phyloP scores from a whole-genome alignment of 92 coral and sea anemone genomes.

The Blastomussa wellsi region DNA sequence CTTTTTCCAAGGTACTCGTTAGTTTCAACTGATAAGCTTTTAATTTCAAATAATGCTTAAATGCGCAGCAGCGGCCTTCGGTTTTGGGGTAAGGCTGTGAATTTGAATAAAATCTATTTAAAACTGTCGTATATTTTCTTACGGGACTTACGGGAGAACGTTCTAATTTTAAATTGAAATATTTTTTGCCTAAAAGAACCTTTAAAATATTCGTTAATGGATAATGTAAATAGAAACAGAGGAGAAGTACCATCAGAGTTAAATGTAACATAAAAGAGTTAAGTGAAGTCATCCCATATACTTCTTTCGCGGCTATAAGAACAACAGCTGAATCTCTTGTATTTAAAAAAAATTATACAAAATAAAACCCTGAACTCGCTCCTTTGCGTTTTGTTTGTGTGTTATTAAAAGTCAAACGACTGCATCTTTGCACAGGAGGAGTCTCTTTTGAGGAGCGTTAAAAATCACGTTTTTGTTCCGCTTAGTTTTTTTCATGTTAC shows the following conservation, averaged over 20 bases:
- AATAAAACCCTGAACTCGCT: not conserved
- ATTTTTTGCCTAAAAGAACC: not conserved
- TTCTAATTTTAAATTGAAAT: not conserved
- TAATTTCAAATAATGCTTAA: not conserved
- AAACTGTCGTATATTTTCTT: no score
- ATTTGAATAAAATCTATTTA: not conserved
- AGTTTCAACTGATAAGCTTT: not conserved
- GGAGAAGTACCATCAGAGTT: not conserved
- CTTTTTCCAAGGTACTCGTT: not conserved
- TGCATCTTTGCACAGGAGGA: not conserved
- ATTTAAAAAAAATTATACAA: not conserved
- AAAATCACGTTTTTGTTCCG: no score
- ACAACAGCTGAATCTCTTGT: not conserved
- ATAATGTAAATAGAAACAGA: not conserved
- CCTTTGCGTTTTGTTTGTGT: not conserved
- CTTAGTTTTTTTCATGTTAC: no score
- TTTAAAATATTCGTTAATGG: not conserved
- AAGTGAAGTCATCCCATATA: not conserved
- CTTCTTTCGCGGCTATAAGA: not conserved
- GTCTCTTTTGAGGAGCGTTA: no score
- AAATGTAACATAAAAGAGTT: not conserved
- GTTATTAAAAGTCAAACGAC: not conserved
- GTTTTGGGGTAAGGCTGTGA: not conserved
- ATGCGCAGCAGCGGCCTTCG: not conserved
- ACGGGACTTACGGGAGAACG: not conserved